These are phyloP conservation scores for Ischnus inquisitorius DNA, from an alignment of 2,888 invertebrate genomes.

Conservation along the genomic window DNA sequence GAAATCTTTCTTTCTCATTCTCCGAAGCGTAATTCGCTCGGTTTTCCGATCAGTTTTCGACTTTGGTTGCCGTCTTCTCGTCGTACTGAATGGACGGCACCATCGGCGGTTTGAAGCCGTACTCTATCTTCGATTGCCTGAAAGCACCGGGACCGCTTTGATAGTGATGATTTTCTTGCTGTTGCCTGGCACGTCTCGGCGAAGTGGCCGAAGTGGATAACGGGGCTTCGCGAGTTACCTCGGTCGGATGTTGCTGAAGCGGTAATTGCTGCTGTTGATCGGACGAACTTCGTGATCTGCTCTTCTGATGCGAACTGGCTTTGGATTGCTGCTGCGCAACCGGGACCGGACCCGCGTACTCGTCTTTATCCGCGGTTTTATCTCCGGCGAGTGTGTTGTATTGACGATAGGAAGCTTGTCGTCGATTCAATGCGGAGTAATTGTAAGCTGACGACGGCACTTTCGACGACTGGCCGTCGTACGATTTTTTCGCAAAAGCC, in stretches of 20 bases:
- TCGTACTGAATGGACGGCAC: conserved; percentile 93
- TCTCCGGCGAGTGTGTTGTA: conserved; percentile 49
- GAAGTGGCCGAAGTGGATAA: conserved; percentile 67
- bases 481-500: conserved; percentile 61
- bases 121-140: conserved; percentile 91
- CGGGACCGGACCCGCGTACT: conserved; percentile 87
- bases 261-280: conserved; percentile 66
- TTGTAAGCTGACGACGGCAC: conserved; percentile 64
- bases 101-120: conserved; percentile 93
- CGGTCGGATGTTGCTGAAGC: conserved; percentile 68
- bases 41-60: conserved; percentile 72
- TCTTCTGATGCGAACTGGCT: conserved; percentile 59
- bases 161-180: conserved; percentile 85
- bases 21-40: not conserved
- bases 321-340: conserved; percentile 73
- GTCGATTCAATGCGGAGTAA: conserved; percentile 64
- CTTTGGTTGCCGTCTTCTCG: conserved; percentile 86
- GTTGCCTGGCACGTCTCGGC: conserved; percentile 84
- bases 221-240: conserved; percentile 61
- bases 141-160: conserved; percentile 87
- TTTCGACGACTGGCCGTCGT: conserved; percentile 45
- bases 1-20: not conserved
- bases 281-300: conserved; percentile 67
- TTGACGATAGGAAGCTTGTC: conserved; percentile 70
- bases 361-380: conserved; percentile 68